A percentile compares a stretch with the other conserved stretches of the same genome.
Evolutionary conservation across 2,888 invertebrate species (phyloP).

Genomic region (Lampropteryx suffumata): DNA sequence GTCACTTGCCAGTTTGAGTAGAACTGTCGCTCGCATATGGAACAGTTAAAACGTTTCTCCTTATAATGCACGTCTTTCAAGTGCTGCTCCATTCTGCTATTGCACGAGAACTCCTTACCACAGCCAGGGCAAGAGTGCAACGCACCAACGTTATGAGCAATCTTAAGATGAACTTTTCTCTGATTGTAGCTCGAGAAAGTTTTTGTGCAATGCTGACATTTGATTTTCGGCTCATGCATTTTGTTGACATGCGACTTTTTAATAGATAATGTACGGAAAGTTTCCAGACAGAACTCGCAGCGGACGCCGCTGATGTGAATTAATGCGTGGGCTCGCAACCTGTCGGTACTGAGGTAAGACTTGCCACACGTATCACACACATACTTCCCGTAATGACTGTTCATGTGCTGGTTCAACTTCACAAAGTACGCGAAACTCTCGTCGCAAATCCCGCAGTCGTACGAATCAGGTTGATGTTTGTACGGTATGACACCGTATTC

Average conservation of each 20-base stretch:
- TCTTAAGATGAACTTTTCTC: conserved; percentile 43
- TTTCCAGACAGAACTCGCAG: conserved; percentile 60
- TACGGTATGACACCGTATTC: conserved; percentile 16
- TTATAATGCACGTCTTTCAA: conserved; percentile 69
- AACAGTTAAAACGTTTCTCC: conserved; percentile 71
- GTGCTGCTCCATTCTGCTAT: conserved; percentile 53
- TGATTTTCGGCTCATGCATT: conserved; percentile 47
- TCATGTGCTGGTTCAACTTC: conserved; percentile 67
- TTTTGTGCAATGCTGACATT: conserved; percentile 40
- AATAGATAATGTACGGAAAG: conserved; percentile 49
- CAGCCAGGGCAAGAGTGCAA: conserved; percentile 18
- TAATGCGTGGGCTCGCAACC: conserved; percentile 60
- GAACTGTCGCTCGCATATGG: conserved; percentile 76
- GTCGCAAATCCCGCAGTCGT: conserved; percentile 55
- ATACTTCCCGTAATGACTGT: conserved; percentile 66
- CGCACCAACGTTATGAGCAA: conserved; percentile 13
- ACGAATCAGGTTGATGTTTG: conserved; percentile 7
- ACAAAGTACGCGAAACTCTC: conserved; percentile 59
- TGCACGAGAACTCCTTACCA: conserved; percentile 19
- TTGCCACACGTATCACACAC: conserved; percentile 73
- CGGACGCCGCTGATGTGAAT: conserved; percentile 47
- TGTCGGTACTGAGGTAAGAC: conserved; percentile 55
- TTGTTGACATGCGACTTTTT: conserved; percentile 54
- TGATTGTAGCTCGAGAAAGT: conserved; percentile 51
- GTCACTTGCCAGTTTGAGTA: conserved; percentile 76